A percentile compares a stretch with the other conserved stretches of the same genome.
These are phyloP conservation scores for Brachyhypopomus occidentalis DNA, from an alignment of 2,113 vertebrate species.

Conservation along the genomic window DNA sequence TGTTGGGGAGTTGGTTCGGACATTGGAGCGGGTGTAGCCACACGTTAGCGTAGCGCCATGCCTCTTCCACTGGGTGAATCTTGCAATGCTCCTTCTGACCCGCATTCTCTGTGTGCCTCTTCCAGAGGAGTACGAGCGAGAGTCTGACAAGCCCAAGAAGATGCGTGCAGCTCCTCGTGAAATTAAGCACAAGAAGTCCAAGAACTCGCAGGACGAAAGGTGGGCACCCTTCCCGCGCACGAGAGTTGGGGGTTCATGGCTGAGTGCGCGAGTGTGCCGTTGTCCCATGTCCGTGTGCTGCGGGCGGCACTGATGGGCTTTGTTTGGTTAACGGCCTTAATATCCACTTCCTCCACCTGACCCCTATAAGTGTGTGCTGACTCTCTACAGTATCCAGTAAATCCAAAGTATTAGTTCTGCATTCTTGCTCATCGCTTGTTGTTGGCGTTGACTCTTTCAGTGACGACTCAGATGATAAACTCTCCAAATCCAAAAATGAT, in stretches of 20 bases:
- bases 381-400: constrained; percentile 11
- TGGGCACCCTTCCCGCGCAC: constrained; percentile 51
- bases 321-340: background rate
- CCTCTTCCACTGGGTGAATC: too few relatives aligned
- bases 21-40: too few relatives aligned
- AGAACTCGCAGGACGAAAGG: constrained; percentile 98
- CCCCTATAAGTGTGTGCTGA: constrained; percentile 31
- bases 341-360: constrained; percentile 31
- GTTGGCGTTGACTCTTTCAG: constrained; percentile 68
- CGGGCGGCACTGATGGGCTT: background rate
- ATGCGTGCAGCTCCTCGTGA: constrained; percentile 90
- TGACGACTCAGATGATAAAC: constrained; percentile 96
- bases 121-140: constrained; percentile 95
- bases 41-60: too few relatives aligned
- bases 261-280: background rate
- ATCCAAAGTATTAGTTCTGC: background rate
- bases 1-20: too few relatives aligned
- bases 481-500: constrained; percentile 93
- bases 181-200: constrained; percentile 92
- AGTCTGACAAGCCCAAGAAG: constrained; percentile 91
- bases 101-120: constrained; percentile 2
- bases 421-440: constrained; percentile 6
- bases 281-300: background rate
- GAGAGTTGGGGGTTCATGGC: background rate
- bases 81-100: too few relatives aligned